Evolutionary conservation across 2,113 vertebrate genomes (phyloP), one percentile per base, ranked within the genome.

Genomic region (Cololabis saira): DNA sequence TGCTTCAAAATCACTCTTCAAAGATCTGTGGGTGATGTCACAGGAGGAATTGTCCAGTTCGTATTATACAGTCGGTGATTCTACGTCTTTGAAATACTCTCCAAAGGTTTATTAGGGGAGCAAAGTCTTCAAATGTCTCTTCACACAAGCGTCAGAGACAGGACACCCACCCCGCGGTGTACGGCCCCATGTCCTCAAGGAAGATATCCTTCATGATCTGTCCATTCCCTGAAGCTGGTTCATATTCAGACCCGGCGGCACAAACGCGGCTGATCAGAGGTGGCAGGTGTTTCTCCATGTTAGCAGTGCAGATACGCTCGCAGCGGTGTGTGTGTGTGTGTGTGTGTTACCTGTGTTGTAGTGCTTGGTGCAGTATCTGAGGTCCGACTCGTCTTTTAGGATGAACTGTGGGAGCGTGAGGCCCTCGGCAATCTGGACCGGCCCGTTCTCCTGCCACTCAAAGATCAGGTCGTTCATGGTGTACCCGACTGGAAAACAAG

Each of bases 381-480:
- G 93, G 90, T 98, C 96, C 22, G 96, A 96, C 74, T 98, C 96
- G 78, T 98, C 96, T 91, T 97, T 98, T 70, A 99, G 86, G 30
- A 98, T 89, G 90, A 99, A 99, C 76, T 99, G 98, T 22, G 98
- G 98, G 40, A 99, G 92, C 8, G 97, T 99, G 24, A 99, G 95
- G 57, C 97, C 98, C 67, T 99, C 98, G 2, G 97, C 98, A 78
- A 99, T 93, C 92, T 99, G 98, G 19, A 99, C 97, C 0, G 98
- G 95, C 70, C 94, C 95, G 7, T 96, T 96, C 84, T 96, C 95
- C 94, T 99, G 97, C 98, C 98, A 99, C 90, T 99, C 96, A 81
- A 99, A 99, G 89, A 98, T 99, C 40, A 99, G 95, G 82, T 99
- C 98, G 42, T 99, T 98, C 98, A 99, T 99, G 33, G 97, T 99